Percentiles rank a stretch among this genome's conserved stretches.
Conservation (phyloP, 1,140 invertebrate genomes). For the Sipha flava region DNA sequence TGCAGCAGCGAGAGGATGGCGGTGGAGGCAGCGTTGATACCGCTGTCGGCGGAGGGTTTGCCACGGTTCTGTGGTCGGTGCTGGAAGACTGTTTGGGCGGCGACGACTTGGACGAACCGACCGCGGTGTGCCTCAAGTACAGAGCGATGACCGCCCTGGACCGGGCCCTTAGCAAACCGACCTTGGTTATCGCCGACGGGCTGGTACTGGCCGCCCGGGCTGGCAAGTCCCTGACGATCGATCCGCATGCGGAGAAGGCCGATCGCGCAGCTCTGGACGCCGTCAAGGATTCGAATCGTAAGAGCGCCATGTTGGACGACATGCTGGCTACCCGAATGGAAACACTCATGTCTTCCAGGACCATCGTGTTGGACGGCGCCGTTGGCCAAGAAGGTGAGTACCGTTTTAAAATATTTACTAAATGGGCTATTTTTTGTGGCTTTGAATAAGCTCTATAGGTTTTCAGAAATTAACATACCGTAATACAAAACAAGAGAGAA, state of each 20-base stretch:
- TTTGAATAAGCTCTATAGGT: no score
- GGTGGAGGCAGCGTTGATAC: no score
- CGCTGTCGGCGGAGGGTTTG: neutral
- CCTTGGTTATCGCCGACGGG: neutral
- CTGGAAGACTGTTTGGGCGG: slow-evolving; percentile 1
- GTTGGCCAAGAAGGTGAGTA: neutral
- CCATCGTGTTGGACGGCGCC: neutral
- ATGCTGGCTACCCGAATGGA: slow-evolving; percentile 8
- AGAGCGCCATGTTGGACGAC: slow-evolving; percentile 12
- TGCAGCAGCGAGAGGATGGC: neutral
- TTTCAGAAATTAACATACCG: no score
- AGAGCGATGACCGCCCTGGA: neutral
- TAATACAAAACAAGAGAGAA: no score
- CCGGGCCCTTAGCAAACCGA: neutral
- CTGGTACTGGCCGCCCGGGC: neutral
- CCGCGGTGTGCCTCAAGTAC: neutral
- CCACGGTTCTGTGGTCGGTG: neutral
- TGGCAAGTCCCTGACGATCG: neutral
- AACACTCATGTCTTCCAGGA: neutral
- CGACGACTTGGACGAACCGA: neutral
- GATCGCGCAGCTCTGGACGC: neutral
- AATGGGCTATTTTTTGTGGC: no score
- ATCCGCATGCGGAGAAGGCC: neutral
- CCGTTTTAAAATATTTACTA: neutral
- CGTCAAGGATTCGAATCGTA: neutral